Evolutionary conservation across 2,113 vertebrate genomes (phyloP).

Genomic region (Rhinolophus ferrumequinum): DNA sequence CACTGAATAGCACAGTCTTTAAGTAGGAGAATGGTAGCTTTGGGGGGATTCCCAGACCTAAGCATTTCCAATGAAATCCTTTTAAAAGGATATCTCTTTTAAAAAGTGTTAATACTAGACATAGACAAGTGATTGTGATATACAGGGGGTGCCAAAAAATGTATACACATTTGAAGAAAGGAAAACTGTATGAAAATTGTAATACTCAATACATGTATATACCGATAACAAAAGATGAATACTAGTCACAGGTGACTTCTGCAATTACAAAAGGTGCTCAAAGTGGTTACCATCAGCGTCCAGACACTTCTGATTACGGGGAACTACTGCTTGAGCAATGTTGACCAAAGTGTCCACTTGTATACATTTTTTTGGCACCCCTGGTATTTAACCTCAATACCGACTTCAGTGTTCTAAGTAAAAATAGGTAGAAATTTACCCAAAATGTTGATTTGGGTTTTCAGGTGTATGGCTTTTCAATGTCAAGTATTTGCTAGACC

Average conservation of each 20-base stretch:
- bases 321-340: too few species aligned
- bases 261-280: too few species aligned
- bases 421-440: neutral
- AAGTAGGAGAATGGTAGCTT: neutral
- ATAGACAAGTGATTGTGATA: neutral
- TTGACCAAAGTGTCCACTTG: too few species aligned
- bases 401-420: neutral
- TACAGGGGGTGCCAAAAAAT: neutral
- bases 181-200: too few species aligned
- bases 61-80: slow-evolving; percentile 29
- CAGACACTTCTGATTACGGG: too few species aligned
- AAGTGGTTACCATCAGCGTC: too few species aligned
- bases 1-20: fast-evolving
- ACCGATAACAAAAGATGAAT: too few species aligned
- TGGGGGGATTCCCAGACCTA: neutral
- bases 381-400: neutral
- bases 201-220: too few species aligned
- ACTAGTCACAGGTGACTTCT: too few species aligned
- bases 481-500: slow-evolving; percentile 43
- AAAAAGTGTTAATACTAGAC: slow-evolving; percentile 15
- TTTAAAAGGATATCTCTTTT: slow-evolving; percentile 43
- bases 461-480: neutral
- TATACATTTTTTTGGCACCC: too few species aligned
- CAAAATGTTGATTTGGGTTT: slow-evolving; percentile 15
- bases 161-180: too few species aligned